Evolutionary conservation across 1,140 invertebrate genomes (phyloP).

Genomic region (Pseudomyrmex sp.): DNA sequence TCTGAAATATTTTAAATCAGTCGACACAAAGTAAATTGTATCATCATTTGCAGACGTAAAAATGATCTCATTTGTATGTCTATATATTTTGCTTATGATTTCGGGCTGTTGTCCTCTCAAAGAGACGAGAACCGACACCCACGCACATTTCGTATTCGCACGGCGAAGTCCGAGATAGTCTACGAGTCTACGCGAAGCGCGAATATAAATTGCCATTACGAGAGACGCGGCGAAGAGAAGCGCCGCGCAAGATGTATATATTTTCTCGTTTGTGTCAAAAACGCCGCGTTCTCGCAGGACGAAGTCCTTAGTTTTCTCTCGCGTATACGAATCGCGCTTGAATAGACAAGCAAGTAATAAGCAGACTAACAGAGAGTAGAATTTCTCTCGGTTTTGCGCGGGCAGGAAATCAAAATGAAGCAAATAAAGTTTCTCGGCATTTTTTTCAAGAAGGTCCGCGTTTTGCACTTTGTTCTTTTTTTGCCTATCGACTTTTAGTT

Average conservation of each 20-base stretch:
- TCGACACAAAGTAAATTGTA: background rate
- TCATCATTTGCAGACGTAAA: background rate
- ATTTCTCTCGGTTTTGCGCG: too few relatives aligned
- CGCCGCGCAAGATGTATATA: conserved; percentile 13
- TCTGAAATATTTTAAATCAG: too few relatives aligned
- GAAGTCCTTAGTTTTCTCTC: conserved; percentile 25
- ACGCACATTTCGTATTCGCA: conserved; percentile 56
- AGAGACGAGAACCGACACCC: conserved; percentile 15
- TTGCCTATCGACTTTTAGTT: too few relatives aligned
- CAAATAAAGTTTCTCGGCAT: too few relatives aligned
- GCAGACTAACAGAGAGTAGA: background rate
- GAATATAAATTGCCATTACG: conserved; percentile 61
- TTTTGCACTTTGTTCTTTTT: too few relatives aligned
- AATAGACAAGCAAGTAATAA: conserved; percentile 30
- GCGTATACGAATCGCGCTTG: conserved; percentile 43
- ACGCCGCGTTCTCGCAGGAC: conserved; percentile 11
- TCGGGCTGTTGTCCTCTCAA: conserved; percentile 16
- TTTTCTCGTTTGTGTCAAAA: conserved; percentile 55
- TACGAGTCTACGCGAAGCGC: conserved; percentile 40
- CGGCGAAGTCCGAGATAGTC: conserved; percentile 23
- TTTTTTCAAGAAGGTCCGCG: too few relatives aligned
- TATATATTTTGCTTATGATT: conserved; percentile 41
- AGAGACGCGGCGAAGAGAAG: conserved; percentile 48
- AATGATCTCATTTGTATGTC: background rate
- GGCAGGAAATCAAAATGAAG: too few relatives aligned